Evolutionary conservation across 2,888 invertebrate species (phyloP), one percentile per base, ranked within the genome.

Genomic region (Boloria euphrosyne): DNA sequence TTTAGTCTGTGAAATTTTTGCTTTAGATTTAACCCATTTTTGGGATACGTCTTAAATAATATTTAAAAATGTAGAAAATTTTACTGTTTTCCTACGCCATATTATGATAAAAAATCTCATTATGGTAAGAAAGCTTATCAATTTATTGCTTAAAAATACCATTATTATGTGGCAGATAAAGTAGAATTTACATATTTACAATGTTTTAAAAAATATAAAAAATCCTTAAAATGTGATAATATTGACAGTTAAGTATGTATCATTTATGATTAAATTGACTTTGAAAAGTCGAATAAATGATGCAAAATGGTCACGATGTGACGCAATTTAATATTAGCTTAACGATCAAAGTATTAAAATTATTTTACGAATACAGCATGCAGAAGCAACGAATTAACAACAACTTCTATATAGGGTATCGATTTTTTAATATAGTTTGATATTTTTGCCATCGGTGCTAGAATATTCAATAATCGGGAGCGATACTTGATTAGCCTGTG

Each of bases 21-120:
- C 50, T 46, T 51, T 31, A 27, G 17, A 31, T 14, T 59, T 58
- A 27, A 46, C 17, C 31, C 43, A 38, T 43, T 16, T 49, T 57
- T 13, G 2, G 17, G 10, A 18, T 14, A 18, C 17, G 17, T 17
- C 14, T 38, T 43, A 18, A 16, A 31, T 31, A 31, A 7, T 31
- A 17, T 43, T 14, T 38, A 13, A 38, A 17, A 17, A 38, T 54
- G 13, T 38, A 10, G 16, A 4, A 50, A 50, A 50, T 17, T 50
- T 22, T 10, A 38, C 10, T 2, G 7, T 22, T 38, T 10, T 38
- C 6, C 7, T 10, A 10, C 31, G 31, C 31, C 10, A 10, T 38
- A 2, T 10, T 10, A 38, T 38, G 7, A 31, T 31, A 38, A 38
- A 38, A 38, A 38, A 38, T 10, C 31, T 38, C 31, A 7, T 31